These are phyloP conservation scores for Hoplias malabaricus DNA, from an alignment of 2,113 vertebrate genomes.

Conservation along the genomic window DNA sequence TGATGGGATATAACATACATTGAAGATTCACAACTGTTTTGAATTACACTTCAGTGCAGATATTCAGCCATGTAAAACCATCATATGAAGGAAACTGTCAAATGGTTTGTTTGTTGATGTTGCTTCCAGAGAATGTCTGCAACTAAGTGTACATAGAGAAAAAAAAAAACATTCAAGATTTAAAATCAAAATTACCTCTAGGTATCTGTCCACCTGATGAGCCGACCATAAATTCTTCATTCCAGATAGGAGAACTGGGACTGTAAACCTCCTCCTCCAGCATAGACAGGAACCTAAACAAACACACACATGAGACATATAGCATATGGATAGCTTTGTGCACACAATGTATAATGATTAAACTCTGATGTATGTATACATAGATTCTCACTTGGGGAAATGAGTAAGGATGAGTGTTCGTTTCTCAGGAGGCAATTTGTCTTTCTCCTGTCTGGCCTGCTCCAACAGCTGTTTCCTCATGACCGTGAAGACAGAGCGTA, in stretches of 20 bases:
- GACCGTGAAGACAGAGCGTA: slow-evolving; percentile 94
- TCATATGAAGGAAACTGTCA: too few relatives aligned
- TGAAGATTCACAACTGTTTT: too few relatives aligned
- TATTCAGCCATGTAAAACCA: too few relatives aligned
- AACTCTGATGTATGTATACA: not conserved
- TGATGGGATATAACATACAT: too few relatives aligned
- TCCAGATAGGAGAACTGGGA: slow-evolving; percentile 96
- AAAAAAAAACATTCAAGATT: not conserved
- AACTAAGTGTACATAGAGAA: not conserved
- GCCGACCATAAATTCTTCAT: slow-evolving; percentile 86
- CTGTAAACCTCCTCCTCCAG: slow-evolving; percentile 98
- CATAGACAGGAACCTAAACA: slow-evolving; percentile 92
- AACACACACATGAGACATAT: slow-evolving; percentile 30
- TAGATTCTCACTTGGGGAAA: slow-evolving; percentile 94
- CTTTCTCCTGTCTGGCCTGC: slow-evolving; percentile 95
- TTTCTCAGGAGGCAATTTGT: slow-evolving; percentile 95
- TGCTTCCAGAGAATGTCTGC: too few relatives aligned
- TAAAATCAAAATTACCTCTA: slow-evolving; percentile 71
- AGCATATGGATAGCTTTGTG: not conserved
- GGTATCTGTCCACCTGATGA: slow-evolving; percentile 82
- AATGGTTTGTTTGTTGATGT: too few relatives aligned
- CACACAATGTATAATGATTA: not conserved
- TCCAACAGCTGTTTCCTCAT: slow-evolving; percentile 96
- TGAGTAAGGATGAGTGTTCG: slow-evolving; percentile 97
- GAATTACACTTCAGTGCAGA: too few relatives aligned